These are phyloP conservation scores for Protobothrops flavoviridis DNA, from an alignment of 2,113 vertebrate species.

Conservation along the genomic window DNA sequence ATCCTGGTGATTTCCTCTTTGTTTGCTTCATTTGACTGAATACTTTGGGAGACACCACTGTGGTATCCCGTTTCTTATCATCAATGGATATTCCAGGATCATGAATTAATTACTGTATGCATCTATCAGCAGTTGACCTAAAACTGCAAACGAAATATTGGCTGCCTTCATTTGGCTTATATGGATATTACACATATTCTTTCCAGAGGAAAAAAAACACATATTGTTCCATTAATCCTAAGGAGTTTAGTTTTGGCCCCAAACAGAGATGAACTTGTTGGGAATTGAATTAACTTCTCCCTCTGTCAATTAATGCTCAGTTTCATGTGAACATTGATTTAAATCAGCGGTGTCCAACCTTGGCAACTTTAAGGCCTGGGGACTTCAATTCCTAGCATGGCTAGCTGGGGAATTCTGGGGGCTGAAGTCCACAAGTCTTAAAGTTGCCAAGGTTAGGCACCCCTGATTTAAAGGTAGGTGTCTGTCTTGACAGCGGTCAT, in stretches of 20 bases:
- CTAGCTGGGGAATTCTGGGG: not conserved
- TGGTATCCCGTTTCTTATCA: not conserved
- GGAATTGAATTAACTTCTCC: not conserved
- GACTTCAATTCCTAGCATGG: not conserved
- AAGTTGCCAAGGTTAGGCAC: not conserved
- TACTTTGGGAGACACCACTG: not conserved
- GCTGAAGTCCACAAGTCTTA: not conserved
- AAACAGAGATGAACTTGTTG: not conserved
- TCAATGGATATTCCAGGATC: not conserved
- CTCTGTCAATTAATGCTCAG: not conserved
- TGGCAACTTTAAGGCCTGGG: not conserved
- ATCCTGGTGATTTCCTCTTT: slow-evolving; percentile 23
- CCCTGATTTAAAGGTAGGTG: not conserved
- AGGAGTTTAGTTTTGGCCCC: not conserved
- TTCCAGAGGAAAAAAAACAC: not conserved
- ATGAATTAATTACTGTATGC: not conserved
- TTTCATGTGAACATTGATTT: not conserved
- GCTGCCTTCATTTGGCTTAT: not conserved
- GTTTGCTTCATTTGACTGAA: slow-evolving; percentile 35
- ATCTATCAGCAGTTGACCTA: not conserved
- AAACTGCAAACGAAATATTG: not conserved
- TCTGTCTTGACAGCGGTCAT: not conserved
- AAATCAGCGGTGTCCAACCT: not conserved
- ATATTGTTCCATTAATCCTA: not conserved
- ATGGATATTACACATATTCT: not conserved